These are phyloP conservation scores for Rallus limicola DNA, from an alignment of 2,113 vertebrate species.

Conservation along the genomic window DNA sequence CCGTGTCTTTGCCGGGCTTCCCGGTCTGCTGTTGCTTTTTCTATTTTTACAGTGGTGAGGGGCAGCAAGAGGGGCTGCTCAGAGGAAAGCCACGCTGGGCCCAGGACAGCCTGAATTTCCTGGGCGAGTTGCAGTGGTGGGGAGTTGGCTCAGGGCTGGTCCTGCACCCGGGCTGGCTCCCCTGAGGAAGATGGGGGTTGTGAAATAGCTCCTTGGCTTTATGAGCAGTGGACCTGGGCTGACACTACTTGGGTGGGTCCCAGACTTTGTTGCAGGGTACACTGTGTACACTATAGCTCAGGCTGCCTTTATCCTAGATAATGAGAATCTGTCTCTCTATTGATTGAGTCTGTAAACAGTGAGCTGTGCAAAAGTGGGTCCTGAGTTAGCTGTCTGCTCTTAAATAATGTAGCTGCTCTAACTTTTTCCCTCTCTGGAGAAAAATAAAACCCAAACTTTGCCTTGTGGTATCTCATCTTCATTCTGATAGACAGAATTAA, in stretches of 20 bases:
- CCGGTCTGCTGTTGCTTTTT: background rate
- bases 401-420: background rate
- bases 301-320: background rate
- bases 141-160: background rate
- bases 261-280: background rate
- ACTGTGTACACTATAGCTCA: background rate
- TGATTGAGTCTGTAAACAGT: background rate
- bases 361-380: background rate
- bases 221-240: background rate
- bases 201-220: background rate
- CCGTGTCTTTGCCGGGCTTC: background rate
- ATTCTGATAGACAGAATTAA: background rate
- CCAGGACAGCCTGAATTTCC: background rate
- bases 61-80: background rate
- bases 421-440: background rate
- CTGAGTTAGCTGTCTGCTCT: background rate
- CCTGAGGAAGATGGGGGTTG: accelerated
- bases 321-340: background rate
- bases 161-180: accelerated
- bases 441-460: background rate
- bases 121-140: background rate
- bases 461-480: background rate
- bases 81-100: background rate
- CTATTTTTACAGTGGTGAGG: background rate
- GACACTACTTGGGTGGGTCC: background rate